Evolutionary conservation across 2,888 invertebrate species (phyloP).

Genomic region (Epiperipatus broadwayi): DNA sequence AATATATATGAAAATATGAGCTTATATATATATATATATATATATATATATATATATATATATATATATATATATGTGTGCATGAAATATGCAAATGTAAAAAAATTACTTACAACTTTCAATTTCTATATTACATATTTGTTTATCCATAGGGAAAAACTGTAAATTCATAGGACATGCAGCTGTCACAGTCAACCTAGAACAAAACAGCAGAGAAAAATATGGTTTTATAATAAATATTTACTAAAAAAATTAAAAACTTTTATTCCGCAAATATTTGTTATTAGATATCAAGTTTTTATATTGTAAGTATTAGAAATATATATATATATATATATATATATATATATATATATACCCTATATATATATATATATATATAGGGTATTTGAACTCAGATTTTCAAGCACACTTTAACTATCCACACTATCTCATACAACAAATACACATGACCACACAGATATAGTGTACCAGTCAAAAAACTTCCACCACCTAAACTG

Average conservation of each 20-base stretch:
- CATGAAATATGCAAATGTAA: not conserved
- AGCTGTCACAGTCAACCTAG: conserved; percentile 77
- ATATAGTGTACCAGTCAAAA: no score
- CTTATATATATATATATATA: no score
- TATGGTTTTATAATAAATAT: not conserved
- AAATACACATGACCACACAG: no score
- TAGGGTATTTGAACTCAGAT: not conserved
- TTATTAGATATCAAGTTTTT: no score
- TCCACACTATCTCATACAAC: no score
- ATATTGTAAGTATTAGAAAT: conserved; percentile 5
- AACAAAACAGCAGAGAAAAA: conserved; percentile 24
- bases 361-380: conserved; percentile 13
- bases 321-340: conserved; percentile 16
- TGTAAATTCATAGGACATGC: conserved; percentile 90
- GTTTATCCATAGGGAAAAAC: conserved; percentile 89
- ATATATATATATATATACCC: conserved; percentile 16
- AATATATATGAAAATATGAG: no score
- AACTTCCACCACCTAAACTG: no score
- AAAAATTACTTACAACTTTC: conserved; percentile 78
- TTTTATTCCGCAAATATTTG: no score
- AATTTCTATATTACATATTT: conserved; percentile 80
- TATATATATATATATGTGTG: no score
- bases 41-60: no score
- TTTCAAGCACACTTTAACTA: no score
- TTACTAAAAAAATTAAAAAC: not conserved